These are phyloP conservation scores for Pangasius macronema DNA, from an alignment of 2,797 vertebrate species.

Conservation along the genomic window DNA sequence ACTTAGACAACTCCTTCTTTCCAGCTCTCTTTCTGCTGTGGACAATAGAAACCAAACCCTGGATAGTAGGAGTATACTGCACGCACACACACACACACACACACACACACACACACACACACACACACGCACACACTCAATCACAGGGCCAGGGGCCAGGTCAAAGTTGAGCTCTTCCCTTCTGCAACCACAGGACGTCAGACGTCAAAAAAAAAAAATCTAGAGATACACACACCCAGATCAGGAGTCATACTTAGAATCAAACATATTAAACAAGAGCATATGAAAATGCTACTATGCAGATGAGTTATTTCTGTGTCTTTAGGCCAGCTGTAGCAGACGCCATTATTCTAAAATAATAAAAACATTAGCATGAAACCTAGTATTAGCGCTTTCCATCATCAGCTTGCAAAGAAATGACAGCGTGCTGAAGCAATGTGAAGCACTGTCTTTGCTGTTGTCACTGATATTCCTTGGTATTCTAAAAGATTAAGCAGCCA, in stretches of 20 bases:
- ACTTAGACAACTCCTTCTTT: conserved; percentile 38
- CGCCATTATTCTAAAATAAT: neutral
- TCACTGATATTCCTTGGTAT: conserved; percentile 50
- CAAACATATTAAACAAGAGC: neutral
- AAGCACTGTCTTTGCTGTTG: conserved; percentile 38
- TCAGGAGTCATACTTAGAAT: conserved; percentile 16
- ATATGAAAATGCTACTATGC: neutral
- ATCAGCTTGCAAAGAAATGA: neutral
- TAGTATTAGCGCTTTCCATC: neutral
- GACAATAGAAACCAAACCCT: conserved; percentile 49
- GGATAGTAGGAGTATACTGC: conserved; percentile 34
- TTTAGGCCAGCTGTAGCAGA: neutral
- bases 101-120: conserved; percentile 36
- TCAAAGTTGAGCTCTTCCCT: conserved; percentile 36
- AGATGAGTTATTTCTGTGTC: neutral
- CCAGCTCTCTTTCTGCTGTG: conserved; percentile 27
- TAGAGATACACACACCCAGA: conserved; percentile 10
- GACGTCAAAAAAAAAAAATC: neutral
- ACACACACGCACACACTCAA: conserved; percentile 1
- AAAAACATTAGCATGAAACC: neutral
- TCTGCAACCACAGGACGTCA: conserved; percentile 4
- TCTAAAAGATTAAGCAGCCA: conserved; percentile 33
- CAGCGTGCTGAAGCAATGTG: neutral
- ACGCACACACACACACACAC: conserved; percentile 17
- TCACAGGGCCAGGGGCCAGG: conserved; percentile 11